phyloP scores from a whole-genome alignment of 2,113 vertebrate species.

The Formicarius rufipectus region DNA sequence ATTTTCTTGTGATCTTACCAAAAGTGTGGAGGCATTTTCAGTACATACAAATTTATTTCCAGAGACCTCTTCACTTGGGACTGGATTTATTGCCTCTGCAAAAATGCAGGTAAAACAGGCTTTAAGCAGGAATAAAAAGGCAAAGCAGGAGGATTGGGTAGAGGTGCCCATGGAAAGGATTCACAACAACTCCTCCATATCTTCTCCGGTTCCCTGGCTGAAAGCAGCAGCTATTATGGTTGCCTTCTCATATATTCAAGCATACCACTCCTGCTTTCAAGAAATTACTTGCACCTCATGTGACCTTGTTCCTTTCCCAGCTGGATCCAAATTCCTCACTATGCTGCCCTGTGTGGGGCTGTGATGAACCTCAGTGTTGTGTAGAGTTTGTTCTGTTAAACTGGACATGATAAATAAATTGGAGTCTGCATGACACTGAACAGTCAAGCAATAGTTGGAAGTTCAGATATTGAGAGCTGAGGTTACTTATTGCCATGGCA shows the following conservation, averaged over 20 bases:
- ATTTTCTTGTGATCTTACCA: neutral
- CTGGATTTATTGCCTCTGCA: constrained; percentile 6
- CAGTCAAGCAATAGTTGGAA: neutral
- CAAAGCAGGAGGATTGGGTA: neutral
- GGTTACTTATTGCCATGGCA: constrained; percentile 60
- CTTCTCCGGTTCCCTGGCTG: neutral
- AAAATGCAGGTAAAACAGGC: neutral
- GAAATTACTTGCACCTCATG: neutral
- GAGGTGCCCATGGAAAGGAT: neutral
- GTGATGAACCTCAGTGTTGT: neutral
- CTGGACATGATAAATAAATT: neutral
- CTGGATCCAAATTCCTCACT: neutral
- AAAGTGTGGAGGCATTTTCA: neutral
- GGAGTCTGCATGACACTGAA: neutral
- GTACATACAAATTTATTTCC: neutral
- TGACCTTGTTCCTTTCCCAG: neutral
- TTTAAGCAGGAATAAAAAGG: neutral
- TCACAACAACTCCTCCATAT: neutral
- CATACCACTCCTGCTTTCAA: neutral
- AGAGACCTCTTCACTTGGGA: neutral
- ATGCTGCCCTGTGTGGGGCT: neutral
- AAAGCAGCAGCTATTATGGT: neutral
- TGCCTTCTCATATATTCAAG: neutral
- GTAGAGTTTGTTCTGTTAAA: neutral
- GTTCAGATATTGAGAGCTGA: constrained; percentile 30